Conservation (phyloP, 2,797 vertebrate species). For the Lerista edwardsae region DNA sequence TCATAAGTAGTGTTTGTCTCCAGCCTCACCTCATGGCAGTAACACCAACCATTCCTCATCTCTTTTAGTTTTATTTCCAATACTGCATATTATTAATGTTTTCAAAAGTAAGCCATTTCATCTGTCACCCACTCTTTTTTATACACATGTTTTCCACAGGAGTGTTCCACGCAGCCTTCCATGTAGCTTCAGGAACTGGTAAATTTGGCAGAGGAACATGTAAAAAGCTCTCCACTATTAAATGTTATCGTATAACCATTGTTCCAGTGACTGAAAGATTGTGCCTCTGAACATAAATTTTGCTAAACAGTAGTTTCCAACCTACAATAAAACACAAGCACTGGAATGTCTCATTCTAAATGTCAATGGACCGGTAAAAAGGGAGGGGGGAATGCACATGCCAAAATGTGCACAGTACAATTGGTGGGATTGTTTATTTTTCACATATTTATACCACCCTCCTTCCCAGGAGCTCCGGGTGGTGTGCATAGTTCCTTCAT, state of each 20-base stretch:
- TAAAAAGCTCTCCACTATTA: conserved; percentile 53
- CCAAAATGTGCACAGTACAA: neutral
- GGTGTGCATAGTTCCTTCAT: too few relatives aligned
- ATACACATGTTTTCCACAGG: conserved; percentile 32
- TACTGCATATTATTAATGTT: conserved; percentile 45
- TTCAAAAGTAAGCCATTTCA: conserved; percentile 50
- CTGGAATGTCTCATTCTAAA: neutral
- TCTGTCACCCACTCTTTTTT: neutral
- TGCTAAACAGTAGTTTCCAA: conserved; percentile 37
- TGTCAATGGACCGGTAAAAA: neutral
- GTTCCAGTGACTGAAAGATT: conserved; percentile 47
- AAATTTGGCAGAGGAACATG: conserved; percentile 50
- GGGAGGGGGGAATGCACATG: neutral
- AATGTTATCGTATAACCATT: conserved; percentile 44
- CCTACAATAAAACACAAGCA: neutral
- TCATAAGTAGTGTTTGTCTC: conserved; percentile 30
- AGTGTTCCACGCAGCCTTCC: conserved; percentile 34
- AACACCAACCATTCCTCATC: conserved; percentile 16
- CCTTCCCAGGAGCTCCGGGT: too few relatives aligned
- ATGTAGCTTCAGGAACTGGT: conserved; percentile 34
- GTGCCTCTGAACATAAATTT: conserved; percentile 9
- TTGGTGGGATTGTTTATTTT: neutral
- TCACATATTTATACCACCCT: too few relatives aligned
- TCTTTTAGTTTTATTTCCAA: conserved; percentile 50
- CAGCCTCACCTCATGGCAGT: conserved; percentile 33